Evolutionary conservation across 2,797 vertebrate species (phyloP).

Genomic region (Babyrousa celebensis): DNA sequence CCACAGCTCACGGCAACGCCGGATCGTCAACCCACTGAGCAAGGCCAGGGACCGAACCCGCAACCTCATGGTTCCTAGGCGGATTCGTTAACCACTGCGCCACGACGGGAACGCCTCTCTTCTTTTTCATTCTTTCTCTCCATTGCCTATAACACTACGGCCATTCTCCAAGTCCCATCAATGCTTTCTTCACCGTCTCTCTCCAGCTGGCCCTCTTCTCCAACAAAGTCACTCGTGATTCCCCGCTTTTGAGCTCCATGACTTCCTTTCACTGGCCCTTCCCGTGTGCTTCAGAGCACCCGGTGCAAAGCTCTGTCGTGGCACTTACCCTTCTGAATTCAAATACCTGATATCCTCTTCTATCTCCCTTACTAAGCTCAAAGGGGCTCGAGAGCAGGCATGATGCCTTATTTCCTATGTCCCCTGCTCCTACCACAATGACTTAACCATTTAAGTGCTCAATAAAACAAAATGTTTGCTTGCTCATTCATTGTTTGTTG

Average conservation of each 20-base stretch:
- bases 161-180: slow-evolving; percentile 27
- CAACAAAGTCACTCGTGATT: slow-evolving; percentile 52
- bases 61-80: too few relatives aligned
- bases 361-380: slow-evolving; percentile 57
- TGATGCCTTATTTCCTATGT: slow-evolving; percentile 45
- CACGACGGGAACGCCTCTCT: too few relatives aligned
- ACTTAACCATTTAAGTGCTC: slow-evolving; percentile 1
- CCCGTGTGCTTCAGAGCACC: slow-evolving; percentile 13
- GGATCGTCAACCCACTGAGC: too few relatives aligned
- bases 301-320: slow-evolving; percentile 26
- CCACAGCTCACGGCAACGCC: too few relatives aligned
- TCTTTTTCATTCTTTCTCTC: slow-evolving; percentile 27
- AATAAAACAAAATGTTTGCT: slow-evolving; percentile 60
- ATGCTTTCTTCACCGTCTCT: slow-evolving; percentile 34
- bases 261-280: neutral
- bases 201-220: slow-evolving; percentile 17
- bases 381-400: neutral
- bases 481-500: slow-evolving; percentile 44
- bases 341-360: neutral
- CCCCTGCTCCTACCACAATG: neutral
- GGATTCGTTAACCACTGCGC: too few relatives aligned
- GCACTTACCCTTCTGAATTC: slow-evolving; percentile 39
- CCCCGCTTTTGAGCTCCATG: neutral
- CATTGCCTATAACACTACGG: neutral
- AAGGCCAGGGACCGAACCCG: too few relatives aligned